phyloP scores from a whole-genome alignment of 2,888 invertebrate genomes.

The Diplolepis rosae region DNA sequence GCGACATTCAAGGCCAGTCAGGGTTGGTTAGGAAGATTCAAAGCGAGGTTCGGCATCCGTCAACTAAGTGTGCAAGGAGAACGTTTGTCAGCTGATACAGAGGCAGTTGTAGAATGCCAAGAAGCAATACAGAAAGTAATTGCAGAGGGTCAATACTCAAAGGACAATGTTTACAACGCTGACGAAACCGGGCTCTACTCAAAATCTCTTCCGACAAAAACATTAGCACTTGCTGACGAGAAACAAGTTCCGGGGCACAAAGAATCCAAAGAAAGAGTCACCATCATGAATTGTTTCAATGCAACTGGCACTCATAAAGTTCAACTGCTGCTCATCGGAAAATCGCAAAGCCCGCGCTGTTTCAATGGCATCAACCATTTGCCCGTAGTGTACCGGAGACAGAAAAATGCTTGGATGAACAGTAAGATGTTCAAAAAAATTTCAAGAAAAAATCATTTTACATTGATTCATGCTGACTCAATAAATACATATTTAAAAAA shows the following conservation, averaged over 20 bases:
- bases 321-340: neutral
- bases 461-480: too few relatives aligned
- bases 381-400: too few relatives aligned
- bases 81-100: neutral
- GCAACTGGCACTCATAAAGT: neutral
- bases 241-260: neutral
- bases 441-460: too few relatives aligned
- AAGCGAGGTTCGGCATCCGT: neutral
- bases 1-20: neutral
- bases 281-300: neutral
- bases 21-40: neutral
- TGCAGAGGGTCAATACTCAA: neutral
- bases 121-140: neutral
- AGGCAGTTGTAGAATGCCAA: neutral
- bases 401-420: too few relatives aligned
- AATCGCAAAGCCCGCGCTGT: neutral
- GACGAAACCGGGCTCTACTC: neutral
- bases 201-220: neutral
- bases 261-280: neutral
- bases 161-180: too few relatives aligned
- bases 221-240: neutral
- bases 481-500: too few relatives aligned
- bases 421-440: too few relatives aligned
- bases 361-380: too few relatives aligned
- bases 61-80: conserved; percentile 3